phyloP scores from a whole-genome alignment of 2,888 invertebrate genomes.

The Ormyrus pomaceus region DNA sequence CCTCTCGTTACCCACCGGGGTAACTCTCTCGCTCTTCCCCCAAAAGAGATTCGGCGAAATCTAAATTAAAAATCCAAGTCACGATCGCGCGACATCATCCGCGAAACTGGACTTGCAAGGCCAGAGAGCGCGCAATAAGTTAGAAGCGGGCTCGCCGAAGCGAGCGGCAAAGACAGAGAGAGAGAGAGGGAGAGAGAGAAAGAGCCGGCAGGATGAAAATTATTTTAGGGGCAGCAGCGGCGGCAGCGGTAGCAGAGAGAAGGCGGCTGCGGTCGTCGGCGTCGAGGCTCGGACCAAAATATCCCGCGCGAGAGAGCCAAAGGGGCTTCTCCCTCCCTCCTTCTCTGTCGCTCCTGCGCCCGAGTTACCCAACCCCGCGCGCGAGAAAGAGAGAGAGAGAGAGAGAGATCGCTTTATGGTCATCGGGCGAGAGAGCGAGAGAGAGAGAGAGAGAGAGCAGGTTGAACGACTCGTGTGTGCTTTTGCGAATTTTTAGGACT shows the following conservation, averaged over 20 bases:
- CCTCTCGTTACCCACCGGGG: too few relatives aligned
- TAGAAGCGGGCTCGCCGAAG: constrained; percentile 19
- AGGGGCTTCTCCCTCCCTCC: constrained; percentile 35
- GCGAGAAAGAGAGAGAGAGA: neutral
- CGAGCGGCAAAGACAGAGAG: neutral
- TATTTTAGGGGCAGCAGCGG: constrained; percentile 53
- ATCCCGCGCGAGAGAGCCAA: constrained; percentile 43
- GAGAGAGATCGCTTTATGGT: constrained; percentile 3
- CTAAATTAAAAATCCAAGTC: too few relatives aligned
- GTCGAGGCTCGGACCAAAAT: constrained; percentile 45
- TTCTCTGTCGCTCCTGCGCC: constrained; percentile 28
- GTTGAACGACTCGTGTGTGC: constrained; percentile 36
- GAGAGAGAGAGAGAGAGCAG: neutral
- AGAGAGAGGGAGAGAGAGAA: constrained; percentile 8
- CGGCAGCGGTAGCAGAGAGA: constrained; percentile 34
- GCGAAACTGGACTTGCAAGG: too few relatives aligned
- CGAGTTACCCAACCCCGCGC: constrained; percentile 36
- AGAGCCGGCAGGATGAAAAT: constrained; percentile 51
- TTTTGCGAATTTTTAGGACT: too few relatives aligned
- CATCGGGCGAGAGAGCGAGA: neutral
- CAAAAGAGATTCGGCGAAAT: constrained; percentile 18
- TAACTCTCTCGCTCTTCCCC: too few relatives aligned
- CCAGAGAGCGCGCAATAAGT: neutral
- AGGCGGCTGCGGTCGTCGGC: neutral
- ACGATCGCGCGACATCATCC: too few relatives aligned